Evolutionary conservation across 2,113 vertebrate species (phyloP).

Genomic region (Halichoeres trimaculatus): DNA sequence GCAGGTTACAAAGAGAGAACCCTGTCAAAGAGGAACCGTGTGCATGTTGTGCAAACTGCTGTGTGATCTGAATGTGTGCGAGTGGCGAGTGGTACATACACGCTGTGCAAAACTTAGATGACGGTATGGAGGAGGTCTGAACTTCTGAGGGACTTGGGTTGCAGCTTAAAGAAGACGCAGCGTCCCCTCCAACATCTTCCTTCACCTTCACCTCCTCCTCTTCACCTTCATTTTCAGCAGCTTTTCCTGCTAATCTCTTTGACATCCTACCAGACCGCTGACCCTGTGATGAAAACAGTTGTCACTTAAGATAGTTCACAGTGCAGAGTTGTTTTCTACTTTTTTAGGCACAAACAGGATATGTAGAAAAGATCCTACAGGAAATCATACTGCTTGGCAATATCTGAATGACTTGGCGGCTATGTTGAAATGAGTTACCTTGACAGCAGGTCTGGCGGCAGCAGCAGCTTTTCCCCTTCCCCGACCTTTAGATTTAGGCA

Average conservation of each 20-base stretch:
- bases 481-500: slow-evolving; percentile 80
- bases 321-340: neutral
- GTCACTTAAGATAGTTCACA: neutral
- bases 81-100: slow-evolving; percentile 94
- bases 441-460: slow-evolving; percentile 73
- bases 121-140: slow-evolving; percentile 86
- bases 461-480: slow-evolving; percentile 78
- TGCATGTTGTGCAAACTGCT: slow-evolving; percentile 43
- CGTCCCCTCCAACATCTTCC: slow-evolving; percentile 57
- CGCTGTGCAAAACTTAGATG: slow-evolving; percentile 89
- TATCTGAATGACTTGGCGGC: neutral
- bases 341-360: neutral
- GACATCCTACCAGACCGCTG: slow-evolving; percentile 64
- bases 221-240: slow-evolving; percentile 78
- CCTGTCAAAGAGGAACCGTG: slow-evolving; percentile 27
- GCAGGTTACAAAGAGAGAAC: slow-evolving; percentile 16
- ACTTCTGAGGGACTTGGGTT: slow-evolving; percentile 93
- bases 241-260: slow-evolving; percentile 80
- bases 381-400: no score
- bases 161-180: slow-evolving; percentile 84
- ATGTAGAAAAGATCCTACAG: neutral
- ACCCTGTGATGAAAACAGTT: slow-evolving; percentile 56
- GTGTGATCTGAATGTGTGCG: slow-evolving; percentile 68
- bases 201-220: slow-evolving; percentile 69
- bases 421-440: slow-evolving; percentile 80